Conservation (phyloP, 2,797 vertebrate genomes). For the Thamnophis elegans region DNA sequence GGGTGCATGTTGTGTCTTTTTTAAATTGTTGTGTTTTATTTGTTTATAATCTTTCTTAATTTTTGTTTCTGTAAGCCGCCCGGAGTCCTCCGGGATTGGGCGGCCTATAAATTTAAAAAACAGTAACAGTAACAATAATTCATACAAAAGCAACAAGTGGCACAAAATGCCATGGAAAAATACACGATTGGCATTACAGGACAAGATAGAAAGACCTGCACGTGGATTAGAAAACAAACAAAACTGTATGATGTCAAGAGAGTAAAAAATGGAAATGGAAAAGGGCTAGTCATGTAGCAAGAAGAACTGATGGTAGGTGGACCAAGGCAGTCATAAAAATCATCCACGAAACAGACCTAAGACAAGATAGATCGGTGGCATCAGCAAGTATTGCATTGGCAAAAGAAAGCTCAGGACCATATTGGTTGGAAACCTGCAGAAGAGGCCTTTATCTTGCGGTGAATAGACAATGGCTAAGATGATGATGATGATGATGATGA, state of each 20-base stretch:
- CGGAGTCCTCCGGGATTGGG: too few species aligned
- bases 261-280: too few species aligned
- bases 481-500: too few species aligned
- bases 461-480: background rate
- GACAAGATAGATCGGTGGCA: background rate
- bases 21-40: too few species aligned
- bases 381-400: background rate
- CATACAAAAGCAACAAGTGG: background rate
- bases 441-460: background rate
- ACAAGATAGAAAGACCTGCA: background rate
- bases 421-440: background rate
- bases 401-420: background rate
- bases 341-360: background rate
- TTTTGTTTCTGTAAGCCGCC: too few species aligned
- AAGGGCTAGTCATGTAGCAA: too few species aligned
- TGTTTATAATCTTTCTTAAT: too few species aligned
- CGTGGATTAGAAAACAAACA: background rate
- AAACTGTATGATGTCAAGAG: too few species aligned
- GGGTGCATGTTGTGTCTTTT: too few species aligned
- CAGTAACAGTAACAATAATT: too few species aligned
- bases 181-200: background rate
- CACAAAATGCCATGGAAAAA: background rate
- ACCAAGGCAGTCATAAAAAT: background rate
- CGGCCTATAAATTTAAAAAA: too few species aligned
- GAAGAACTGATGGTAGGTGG: too few species aligned